phyloP scores from a whole-genome alignment of 2,113 vertebrate species.

The Mustelus asterias region DNA sequence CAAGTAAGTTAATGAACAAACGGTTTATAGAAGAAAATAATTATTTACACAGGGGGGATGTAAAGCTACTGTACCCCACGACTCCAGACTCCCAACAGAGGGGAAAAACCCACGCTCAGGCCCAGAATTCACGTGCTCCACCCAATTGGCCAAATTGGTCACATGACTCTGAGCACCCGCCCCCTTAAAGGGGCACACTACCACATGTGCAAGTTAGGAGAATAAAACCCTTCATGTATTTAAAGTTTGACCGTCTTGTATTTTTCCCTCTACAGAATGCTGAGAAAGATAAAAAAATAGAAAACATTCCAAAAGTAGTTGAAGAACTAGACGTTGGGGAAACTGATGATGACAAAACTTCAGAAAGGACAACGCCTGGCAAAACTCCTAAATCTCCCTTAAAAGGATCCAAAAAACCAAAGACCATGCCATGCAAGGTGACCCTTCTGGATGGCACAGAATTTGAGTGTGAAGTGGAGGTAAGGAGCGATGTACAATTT shows the following conservation, averaged over 20 bases:
- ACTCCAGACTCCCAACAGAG: too few relatives aligned
- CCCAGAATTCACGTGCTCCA: too few relatives aligned
- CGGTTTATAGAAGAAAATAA: too few relatives aligned
- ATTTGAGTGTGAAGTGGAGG: constrained; percentile 85
- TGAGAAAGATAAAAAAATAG: constrained; percentile 20
- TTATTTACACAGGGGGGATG: too few relatives aligned
- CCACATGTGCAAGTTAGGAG: neutral
- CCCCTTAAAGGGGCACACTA: too few relatives aligned
- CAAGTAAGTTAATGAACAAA: too few relatives aligned
- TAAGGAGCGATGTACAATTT: constrained; percentile 47
- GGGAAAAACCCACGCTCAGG: too few relatives aligned
- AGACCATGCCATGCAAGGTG: constrained; percentile 79
- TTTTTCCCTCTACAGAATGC: neutral
- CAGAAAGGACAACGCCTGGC: constrained; percentile 83
- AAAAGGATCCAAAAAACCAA: constrained; percentile 80
- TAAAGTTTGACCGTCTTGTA: neutral
- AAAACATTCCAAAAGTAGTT: constrained; percentile 29
- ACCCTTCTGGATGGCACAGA: constrained; percentile 79
- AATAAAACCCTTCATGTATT: neutral
- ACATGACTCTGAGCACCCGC: too few relatives aligned
- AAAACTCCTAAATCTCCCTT: constrained; percentile 88
- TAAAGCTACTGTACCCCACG: too few relatives aligned
- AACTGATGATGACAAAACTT: constrained; percentile 63
- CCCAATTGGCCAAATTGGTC: too few relatives aligned
- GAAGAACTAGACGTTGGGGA: constrained; percentile 70